Conservation (phyloP, 2,797 vertebrate genomes). For the Rhinella marina region DNA sequence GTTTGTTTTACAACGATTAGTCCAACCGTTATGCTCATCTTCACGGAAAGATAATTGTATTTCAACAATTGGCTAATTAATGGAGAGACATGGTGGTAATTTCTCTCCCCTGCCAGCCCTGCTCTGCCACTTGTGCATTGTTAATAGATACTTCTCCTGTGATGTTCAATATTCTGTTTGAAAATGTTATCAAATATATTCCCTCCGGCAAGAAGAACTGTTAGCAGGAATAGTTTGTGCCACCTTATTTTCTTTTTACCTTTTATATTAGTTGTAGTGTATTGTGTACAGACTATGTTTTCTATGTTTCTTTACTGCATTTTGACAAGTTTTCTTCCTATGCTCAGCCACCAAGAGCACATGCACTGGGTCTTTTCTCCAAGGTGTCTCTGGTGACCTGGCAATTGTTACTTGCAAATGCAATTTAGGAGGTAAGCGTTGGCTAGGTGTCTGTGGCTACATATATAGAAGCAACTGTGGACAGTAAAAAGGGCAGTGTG, state of each 20-base stretch:
- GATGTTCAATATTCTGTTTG: conserved; percentile 48
- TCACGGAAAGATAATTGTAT: background rate
- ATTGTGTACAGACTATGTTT: background rate
- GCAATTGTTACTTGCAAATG: too few relatives aligned
- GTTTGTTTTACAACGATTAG: background rate
- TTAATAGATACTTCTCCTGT: conserved; percentile 31
- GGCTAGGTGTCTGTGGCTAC: too few relatives aligned
- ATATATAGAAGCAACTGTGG: too few relatives aligned
- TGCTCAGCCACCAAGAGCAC: too few relatives aligned
- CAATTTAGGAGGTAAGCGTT: too few relatives aligned
- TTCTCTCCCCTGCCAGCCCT: conserved; percentile 17
- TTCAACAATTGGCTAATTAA: conserved; percentile 22
- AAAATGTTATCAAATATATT: conserved; percentile 49
- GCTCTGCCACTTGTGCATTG: conserved; percentile 27
- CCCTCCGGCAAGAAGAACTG: conserved; percentile 45
- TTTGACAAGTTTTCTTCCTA: too few relatives aligned
- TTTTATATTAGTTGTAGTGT: background rate
- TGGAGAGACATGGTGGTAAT: background rate
- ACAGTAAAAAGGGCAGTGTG: background rate
- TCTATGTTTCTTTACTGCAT: background rate
- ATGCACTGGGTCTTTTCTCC: too few relatives aligned
- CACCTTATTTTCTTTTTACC: conserved; percentile 9
- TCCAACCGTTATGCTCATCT: background rate
- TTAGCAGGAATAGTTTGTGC: conserved; percentile 43
- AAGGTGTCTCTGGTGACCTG: too few relatives aligned